Evolutionary conservation across 2,797 vertebrate species (phyloP), one percentile per base, ranked within the genome.

Genomic region (Lagodon rhomboides): DNA sequence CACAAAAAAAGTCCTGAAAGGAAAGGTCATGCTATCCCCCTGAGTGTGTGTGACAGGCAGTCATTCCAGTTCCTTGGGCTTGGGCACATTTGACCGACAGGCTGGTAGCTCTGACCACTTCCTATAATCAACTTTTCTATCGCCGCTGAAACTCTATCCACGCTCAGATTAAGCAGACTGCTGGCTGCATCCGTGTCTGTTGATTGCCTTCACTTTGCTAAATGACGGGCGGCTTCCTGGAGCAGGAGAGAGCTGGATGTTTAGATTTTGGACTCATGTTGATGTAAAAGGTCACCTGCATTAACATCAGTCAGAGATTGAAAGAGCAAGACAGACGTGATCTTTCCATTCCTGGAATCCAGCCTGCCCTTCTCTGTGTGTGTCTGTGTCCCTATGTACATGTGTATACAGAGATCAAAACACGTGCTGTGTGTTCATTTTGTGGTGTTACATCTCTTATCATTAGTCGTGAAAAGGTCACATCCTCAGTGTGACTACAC

Each of bases 401-500:
- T 66, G 50, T 76, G 46, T 62, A 8, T 38, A 27, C 27, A 34
- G 50, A 50, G 51, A 78, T 27, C 68, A 61, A 27, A 69, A 22
- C 59, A 41, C 16, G 11, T 75, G 54, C 44, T 60, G 41, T 68
- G 71, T 81, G 74, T 75, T 82, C 71, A 17, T 67, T 65, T 72
- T 80, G 66, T 75, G 12, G 69, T 88, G 79, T 82, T 87, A 61
- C 55, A 72, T 88, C 84, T 68, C 76, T 64, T 67, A 85, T 89
- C 83, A 83, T 93, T 84, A 73, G 58, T 25, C 13, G 61, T 79
- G 87, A 92, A 93, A 92, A 94, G 87, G 90, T 90, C 88, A 85
- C 49, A 30, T 65, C 55, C 55, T 62, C 23, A 18, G 20, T 68
- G 70, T 66, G 44, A 43, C 61, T 58, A 25, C n/a, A 18, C 27